These are phyloP conservation scores for Megastigmus dorsalis DNA, from an alignment of 2,888 invertebrate genomes.

Conservation along the genomic window DNA sequence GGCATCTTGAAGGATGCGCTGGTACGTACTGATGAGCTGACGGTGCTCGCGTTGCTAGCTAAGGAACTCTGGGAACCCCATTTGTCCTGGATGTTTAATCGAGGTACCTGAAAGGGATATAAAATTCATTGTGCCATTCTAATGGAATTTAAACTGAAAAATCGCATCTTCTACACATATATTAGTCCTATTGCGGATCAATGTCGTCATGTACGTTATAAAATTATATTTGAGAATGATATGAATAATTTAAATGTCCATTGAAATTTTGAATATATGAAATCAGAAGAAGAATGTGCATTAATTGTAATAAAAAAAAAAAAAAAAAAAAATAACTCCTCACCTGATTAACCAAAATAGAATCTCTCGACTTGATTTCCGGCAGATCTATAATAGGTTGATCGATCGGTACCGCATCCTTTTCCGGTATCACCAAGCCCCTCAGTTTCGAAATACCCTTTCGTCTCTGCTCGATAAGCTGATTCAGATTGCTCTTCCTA, in stretches of 20 bases:
- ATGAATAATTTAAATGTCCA: no score
- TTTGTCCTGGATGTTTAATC: conserved; percentile 68
- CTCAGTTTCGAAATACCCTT: conserved; percentile 89
- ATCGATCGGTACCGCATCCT: conserved; percentile 75
- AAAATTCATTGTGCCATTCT: no score
- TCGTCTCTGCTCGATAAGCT: conserved; percentile 87
- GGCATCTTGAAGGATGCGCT: conserved; percentile 69
- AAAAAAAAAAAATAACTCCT: not conserved
- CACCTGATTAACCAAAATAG: conserved; percentile 67
- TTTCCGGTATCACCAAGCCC: conserved; percentile 92
- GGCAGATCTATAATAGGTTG: conserved; percentile 85
- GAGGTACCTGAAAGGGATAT: conserved; percentile 65
- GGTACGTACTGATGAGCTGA: conserved; percentile 64
- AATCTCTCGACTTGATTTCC: conserved; percentile 86
- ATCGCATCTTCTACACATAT: no score
- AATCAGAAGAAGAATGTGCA: no score
- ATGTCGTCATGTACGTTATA: no score
- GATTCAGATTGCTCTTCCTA: conserved; percentile 82
- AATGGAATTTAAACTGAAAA: no score
- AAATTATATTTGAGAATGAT: no score
- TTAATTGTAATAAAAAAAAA: no score
- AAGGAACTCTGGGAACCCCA: conserved; percentile 71
- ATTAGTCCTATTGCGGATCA: no score
- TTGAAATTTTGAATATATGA: no score
- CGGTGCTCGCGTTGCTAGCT: conserved; percentile 67